Evolutionary conservation across 2,113 vertebrate genomes (phyloP).

Genomic region (Malaclemys terrapin): DNA sequence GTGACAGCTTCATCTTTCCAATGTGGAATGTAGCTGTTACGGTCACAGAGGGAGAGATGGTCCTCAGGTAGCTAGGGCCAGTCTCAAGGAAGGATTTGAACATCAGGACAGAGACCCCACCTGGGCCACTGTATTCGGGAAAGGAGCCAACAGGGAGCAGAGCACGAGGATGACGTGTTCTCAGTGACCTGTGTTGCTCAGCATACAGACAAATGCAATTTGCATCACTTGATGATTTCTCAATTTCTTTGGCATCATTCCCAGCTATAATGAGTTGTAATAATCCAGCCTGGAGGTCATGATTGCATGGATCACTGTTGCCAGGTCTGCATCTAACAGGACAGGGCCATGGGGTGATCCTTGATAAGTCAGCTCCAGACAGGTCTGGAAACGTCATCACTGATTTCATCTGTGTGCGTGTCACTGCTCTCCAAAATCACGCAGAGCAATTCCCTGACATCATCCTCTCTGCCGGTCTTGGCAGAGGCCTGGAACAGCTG

Average conservation of each 20-base stretch:
- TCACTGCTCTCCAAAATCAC: conserved; percentile 59
- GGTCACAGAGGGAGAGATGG: not conserved
- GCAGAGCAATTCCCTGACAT: conserved; percentile 50
- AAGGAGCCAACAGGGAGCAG: not conserved
- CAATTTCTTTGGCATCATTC: conserved; percentile 46
- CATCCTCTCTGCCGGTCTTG: conserved; percentile 22
- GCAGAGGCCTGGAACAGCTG: conserved; percentile 39
- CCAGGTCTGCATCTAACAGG: conserved; percentile 42
- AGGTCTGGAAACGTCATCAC: conserved; percentile 26
- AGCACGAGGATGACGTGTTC: not conserved
- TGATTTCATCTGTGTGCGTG: conserved; percentile 51
- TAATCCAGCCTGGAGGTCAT: conserved; percentile 12
- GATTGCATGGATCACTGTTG: conserved; percentile 31
- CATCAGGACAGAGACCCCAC: not conserved
- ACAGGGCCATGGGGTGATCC: not conserved
- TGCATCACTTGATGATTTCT: conserved; percentile 47
- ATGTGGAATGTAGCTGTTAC: not conserved
- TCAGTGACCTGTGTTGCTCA: conserved; percentile 44
- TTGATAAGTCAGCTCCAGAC: not conserved
- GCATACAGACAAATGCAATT: conserved; percentile 35
- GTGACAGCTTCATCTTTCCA: not conserved
- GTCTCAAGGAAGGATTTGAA: not conserved
- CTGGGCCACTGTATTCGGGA: not conserved
- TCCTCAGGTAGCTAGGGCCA: not conserved
- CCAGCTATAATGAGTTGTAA: conserved; percentile 35